Conservation (phyloP, 2,888 invertebrate species). For the Schrankia costaestrigalis region DNA sequence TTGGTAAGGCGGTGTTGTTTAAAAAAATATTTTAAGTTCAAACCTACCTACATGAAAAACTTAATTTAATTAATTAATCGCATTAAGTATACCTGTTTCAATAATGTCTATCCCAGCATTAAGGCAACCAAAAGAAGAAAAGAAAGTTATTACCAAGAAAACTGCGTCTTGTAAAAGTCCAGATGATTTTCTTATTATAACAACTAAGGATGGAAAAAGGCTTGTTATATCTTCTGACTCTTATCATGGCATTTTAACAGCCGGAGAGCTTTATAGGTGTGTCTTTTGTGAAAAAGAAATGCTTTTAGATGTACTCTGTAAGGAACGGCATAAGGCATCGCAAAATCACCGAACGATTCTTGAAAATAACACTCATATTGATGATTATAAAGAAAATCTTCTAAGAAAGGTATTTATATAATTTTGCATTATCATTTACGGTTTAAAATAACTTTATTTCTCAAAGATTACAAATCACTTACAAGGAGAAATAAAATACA, state of each 20-base stretch:
- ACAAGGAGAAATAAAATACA: no score
- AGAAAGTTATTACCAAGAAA: no score
- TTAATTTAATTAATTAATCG: no score
- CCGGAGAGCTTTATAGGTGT: constrained; percentile 45
- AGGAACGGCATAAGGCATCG: constrained; percentile 46
- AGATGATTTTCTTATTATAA: constrained; percentile 47
- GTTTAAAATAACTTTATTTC: not conserved
- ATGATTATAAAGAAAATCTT: constrained; percentile 49
- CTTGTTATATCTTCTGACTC: constrained; percentile 55
- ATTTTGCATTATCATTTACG: not conserved
- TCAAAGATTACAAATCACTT: not conserved
- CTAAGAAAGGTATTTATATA: constrained; percentile 46
- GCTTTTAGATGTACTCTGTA: constrained; percentile 30
- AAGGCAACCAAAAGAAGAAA: constrained; percentile 40
- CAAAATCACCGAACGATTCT: constrained; percentile 38
- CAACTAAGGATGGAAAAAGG: constrained; percentile 45
- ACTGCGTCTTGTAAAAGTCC: no score
- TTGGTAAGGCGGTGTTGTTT: no score
- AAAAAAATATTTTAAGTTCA: no score
- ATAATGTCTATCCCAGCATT: constrained; percentile 42
- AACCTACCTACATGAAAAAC: no score
- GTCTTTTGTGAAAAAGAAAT: constrained; percentile 49
- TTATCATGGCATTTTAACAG: constrained; percentile 53
- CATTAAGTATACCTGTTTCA: not conserved
- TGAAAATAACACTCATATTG: constrained; percentile 43